Evolutionary conservation across 2,113 vertebrate species (phyloP).

Genomic region (Reinhardtius hippoglossoides): DNA sequence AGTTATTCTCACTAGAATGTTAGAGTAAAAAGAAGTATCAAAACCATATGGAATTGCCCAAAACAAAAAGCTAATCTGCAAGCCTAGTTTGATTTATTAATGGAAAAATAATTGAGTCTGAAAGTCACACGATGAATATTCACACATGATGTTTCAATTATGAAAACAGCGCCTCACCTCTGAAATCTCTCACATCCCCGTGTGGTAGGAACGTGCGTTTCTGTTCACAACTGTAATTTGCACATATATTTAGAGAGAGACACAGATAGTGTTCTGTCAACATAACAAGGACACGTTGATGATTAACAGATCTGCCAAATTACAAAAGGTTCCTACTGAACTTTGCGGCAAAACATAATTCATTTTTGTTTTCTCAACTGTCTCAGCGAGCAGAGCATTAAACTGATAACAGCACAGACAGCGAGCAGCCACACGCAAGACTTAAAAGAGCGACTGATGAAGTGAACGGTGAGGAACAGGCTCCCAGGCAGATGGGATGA

Average conservation of each 20-base stretch:
- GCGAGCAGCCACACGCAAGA: not conserved
- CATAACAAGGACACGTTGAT: not conserved
- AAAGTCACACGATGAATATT: not conserved
- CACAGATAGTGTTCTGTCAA: not conserved
- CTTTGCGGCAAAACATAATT: not conserved
- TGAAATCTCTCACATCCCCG: not conserved
- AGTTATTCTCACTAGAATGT: conserved; percentile 8
- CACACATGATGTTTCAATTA: conserved; percentile 4
- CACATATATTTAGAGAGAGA: not conserved
- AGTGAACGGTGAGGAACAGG: not conserved
- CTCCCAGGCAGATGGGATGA: not conserved
- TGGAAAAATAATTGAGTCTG: not conserved
- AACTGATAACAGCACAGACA: not conserved
- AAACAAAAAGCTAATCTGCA: not conserved
- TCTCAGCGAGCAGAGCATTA: not conserved
- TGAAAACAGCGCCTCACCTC: not conserved
- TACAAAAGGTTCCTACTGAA: not conserved
- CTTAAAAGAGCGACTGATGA: not conserved
- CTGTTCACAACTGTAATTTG: not conserved
- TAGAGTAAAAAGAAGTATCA: not conserved
- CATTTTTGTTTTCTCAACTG: not conserved
- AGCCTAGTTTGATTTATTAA: conserved; percentile 5
- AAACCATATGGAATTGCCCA: conserved; percentile 23
- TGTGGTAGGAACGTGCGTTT: not conserved
- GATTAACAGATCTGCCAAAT: not conserved